Evolutionary conservation across 2,888 invertebrate genomes (phyloP).

Genomic region (Noctuana brunneofusca): DNA sequence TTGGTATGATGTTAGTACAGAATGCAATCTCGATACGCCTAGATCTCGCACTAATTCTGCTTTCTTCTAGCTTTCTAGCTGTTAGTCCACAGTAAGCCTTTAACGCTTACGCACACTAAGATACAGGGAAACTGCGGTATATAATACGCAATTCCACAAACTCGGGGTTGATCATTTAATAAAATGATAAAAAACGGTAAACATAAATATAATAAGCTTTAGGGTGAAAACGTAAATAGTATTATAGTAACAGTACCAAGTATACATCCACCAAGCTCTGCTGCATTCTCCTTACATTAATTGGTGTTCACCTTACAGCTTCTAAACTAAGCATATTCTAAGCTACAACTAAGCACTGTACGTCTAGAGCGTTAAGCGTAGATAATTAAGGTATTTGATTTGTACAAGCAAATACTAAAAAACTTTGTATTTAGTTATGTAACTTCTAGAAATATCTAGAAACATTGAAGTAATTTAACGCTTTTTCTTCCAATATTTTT

Average conservation of each 20-base stretch:
- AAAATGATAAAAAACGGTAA: neutral
- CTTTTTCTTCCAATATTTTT: neutral
- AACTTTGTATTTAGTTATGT: neutral
- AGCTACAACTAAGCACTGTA: conserved; percentile 8
- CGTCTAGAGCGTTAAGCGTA: conserved; percentile 11
- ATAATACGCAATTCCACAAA: too few species aligned
- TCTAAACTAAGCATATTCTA: conserved; percentile 15
- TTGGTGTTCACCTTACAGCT: conserved; percentile 67
- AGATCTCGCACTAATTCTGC: too few species aligned
- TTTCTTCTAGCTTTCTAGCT: too few species aligned
- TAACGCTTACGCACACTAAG: too few species aligned
- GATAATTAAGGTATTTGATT: conserved; percentile 1
- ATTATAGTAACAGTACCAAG: neutral
- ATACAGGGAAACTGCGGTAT: too few species aligned
- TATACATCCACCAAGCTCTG: conserved; percentile 27
- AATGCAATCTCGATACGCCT: too few species aligned
- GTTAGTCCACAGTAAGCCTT: too few species aligned
- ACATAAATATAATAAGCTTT: neutral
- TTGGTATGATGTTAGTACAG: too few species aligned
- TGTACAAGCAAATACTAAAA: neutral
- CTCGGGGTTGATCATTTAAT: too few species aligned
- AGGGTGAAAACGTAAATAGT: too few species aligned
- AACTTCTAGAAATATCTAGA: neutral
- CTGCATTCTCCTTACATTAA: conserved; percentile 46
- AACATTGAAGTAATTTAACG: neutral